Percentiles rank a stretch among this genome's conserved stretches.
phyloP scores from a whole-genome alignment of 2,113 vertebrate genomes.

The Quiscalus mexicanus region DNA sequence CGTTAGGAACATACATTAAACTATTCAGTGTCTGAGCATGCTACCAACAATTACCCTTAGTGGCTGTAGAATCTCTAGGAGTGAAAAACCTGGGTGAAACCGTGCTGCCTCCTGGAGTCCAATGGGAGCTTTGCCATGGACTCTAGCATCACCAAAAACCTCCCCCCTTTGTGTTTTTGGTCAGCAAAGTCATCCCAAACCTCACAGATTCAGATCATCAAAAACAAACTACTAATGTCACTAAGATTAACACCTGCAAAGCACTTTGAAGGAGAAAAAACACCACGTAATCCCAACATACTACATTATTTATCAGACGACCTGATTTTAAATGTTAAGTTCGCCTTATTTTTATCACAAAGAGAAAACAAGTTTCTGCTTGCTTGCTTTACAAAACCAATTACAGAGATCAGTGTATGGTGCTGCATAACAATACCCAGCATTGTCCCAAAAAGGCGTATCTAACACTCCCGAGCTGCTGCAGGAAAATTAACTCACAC shows the following conservation, averaged over 20 bases:
- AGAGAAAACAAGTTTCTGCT: slow-evolving; percentile 57
- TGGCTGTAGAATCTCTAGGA: background rate
- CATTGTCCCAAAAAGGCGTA: slow-evolving; percentile 13
- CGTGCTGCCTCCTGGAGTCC: slow-evolving; percentile 63
- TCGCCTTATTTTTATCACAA: slow-evolving; percentile 66
- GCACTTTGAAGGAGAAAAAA: slow-evolving; percentile 37
- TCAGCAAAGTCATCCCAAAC: background rate
- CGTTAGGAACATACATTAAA: background rate
- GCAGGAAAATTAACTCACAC: slow-evolving; percentile 34
- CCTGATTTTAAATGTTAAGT: slow-evolving; percentile 64
- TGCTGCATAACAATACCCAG: slow-evolving; percentile 49
- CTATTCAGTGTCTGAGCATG: background rate
- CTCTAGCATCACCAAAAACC: background rate
- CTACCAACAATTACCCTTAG: background rate
- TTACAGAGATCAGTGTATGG: slow-evolving; percentile 52
- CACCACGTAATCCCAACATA: slow-evolving; percentile 1
- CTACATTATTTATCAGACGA: slow-evolving; percentile 63
- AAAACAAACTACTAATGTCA: background rate
- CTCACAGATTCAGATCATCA: background rate
- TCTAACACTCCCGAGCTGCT: background rate
- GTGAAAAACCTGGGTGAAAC: slow-evolving; percentile 10
- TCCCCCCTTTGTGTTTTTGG: background rate
- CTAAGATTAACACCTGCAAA: slow-evolving; percentile 53
- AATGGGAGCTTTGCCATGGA: background rate
- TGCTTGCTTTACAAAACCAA: slow-evolving; percentile 62